phyloP scores from a whole-genome alignment of 2,888 invertebrate species.

The Drepanosiphum platanoidis region DNA sequence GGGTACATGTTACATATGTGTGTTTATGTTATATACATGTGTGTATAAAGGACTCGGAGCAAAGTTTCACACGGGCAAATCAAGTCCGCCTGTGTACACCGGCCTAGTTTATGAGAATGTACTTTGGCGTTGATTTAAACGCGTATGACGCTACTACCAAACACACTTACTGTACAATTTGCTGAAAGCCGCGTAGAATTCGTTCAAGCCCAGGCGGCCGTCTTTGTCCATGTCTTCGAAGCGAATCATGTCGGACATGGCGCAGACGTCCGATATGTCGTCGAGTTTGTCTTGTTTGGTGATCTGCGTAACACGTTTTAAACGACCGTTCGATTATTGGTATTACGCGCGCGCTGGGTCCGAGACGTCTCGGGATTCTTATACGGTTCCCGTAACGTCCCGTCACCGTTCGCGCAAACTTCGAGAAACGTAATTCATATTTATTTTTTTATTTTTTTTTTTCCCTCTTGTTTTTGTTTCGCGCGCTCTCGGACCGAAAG shows the following conservation, averaged over 20 bases:
- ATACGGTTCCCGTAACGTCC: no score
- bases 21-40: no score
- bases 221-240: slow-evolving; percentile 77
- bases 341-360: no score
- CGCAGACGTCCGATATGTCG: slow-evolving; percentile 74
- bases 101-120: neutral
- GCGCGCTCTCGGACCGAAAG: neutral
- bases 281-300: slow-evolving; percentile 74
- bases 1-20: no score
- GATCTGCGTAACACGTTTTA: slow-evolving; percentile 69
- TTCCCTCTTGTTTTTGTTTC: no score
- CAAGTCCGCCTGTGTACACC: neutral
- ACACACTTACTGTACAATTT: slow-evolving; percentile 78
- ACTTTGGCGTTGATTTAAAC: no score
- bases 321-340: neutral
- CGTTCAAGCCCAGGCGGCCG: slow-evolving; percentile 75
- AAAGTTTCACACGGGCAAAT: neutral
- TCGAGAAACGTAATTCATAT: slow-evolving; percentile 15
- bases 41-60: neutral
- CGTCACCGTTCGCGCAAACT: neutral
- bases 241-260: slow-evolving; percentile 75
- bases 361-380: neutral
- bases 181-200: slow-evolving; percentile 81
- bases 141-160: neutral
- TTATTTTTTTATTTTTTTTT: no score